Evolutionary conservation across 2,888 invertebrate species (phyloP), one percentile per base, ranked within the genome.

Genomic region (Protodeltote pygarga): DNA sequence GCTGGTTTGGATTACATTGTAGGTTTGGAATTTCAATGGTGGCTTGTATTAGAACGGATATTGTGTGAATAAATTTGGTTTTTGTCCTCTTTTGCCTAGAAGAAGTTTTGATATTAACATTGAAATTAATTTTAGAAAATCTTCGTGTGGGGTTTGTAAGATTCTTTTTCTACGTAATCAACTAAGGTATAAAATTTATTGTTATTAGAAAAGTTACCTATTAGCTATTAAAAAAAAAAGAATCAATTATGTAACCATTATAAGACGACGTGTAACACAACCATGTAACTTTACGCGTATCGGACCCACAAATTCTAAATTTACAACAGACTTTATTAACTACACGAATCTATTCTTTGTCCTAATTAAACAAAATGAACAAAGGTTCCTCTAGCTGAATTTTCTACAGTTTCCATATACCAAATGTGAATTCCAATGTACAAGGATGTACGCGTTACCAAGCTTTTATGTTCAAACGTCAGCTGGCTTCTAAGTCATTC

Each of bases 271-370:
- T 59, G 15, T 28, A 28, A 51, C 31, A 46, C 47, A 41, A 17
- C 37, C 51, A 31, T 70, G 69, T 79, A 76, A 77, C 71, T 80
- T 77, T 79, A 79, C 68, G 45, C 55, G 46, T 63, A 45, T 61
- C 68, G 58, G 54, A 58, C 64, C 24, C 16, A 28, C 64, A 69
- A 72, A 77, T 74, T 60, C 55, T 51, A 57, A 76, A 79, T 80
- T 81, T 81, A 78, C 76, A 60, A 71, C 68, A 55, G 59, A 75
- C 66, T 70, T 71, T 66, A 59, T 62, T 58, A 73, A 67, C 63
- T 67, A 71, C 69, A 64, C 58, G 65, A 57, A 54, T 71, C 65
- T 71, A 63, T 73, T 64, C 65, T 71, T 69, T 47, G 35, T 53
- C 50, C 38, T n/a, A n/a, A n/a, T n/a, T n/a, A n/a, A n/a, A n/a